phyloP scores from a whole-genome alignment of 2,888 invertebrate species.

The Anthophora plumipes region DNA sequence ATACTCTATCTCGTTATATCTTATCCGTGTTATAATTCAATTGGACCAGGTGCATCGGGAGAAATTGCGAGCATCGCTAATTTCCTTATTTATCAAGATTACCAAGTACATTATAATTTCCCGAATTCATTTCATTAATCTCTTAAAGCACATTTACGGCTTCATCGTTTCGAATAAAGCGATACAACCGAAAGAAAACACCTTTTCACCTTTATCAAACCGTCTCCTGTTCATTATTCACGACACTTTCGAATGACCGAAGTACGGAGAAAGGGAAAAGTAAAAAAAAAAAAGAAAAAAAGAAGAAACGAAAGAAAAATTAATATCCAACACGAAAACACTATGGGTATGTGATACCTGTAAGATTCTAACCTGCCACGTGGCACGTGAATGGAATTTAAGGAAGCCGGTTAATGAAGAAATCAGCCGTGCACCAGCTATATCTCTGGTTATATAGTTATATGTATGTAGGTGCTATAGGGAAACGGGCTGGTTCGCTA shows the following conservation, averaged over 20 bases:
- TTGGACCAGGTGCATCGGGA: conserved; percentile 9
- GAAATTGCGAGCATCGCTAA: conserved; percentile 17
- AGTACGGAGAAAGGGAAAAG: too few relatives aligned
- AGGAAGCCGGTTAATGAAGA: conserved; percentile 50
- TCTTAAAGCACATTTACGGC: not conserved
- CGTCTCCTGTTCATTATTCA: not conserved
- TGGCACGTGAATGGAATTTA: conserved; percentile 1
- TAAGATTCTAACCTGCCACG: too few relatives aligned
- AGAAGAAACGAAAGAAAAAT: not conserved
- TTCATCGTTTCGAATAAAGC: not conserved
- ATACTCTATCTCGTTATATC: not conserved
- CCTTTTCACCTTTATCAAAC: not conserved
- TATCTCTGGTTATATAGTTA: not conserved
- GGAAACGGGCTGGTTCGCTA: conserved; percentile 42
- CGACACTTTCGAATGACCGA: not conserved
- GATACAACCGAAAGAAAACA: not conserved
- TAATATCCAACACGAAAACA: too few relatives aligned
- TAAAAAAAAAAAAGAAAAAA: not conserved
- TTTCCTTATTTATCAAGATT: conserved; percentile 12
- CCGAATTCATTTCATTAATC: conserved; percentile 5
- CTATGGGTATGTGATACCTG: too few relatives aligned
- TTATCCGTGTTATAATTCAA: not conserved
- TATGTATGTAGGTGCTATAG: too few relatives aligned
- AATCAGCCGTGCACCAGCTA: conserved; percentile 29
- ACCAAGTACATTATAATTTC: not conserved